A percentile compares a stretch with the other conserved stretches of the same genome.
phyloP scores from a whole-genome alignment of 1,140 invertebrate species.

The Ceratitis capitata region DNA sequence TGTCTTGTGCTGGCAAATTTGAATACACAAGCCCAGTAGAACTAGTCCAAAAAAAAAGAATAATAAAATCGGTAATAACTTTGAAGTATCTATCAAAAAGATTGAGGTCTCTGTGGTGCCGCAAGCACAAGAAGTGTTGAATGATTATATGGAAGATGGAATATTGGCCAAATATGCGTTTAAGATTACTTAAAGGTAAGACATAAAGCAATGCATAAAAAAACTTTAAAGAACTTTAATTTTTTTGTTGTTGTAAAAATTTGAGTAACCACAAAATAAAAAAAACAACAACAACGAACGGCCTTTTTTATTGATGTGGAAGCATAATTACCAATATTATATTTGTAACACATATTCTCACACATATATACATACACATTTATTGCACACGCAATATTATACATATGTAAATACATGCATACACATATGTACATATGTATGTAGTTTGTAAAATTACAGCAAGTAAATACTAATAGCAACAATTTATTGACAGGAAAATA shows the following conservation, averaged over 20 bases:
- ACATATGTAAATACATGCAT: no score
- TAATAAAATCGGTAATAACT: background rate
- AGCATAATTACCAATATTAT: background rate
- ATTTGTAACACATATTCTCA: no score
- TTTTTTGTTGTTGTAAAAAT: background rate
- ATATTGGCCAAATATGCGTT: background rate
- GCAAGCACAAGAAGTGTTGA: background rate
- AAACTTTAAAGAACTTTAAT: background rate
- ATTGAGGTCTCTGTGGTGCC: background rate
- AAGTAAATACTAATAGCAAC: slow-evolving; percentile 7
- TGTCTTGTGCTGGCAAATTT: no score
- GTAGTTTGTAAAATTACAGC: background rate
- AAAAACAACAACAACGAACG: background rate
- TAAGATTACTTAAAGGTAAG: background rate
- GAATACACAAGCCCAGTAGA: no score
- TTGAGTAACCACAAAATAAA: background rate
- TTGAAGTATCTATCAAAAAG: background rate
- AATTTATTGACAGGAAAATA: background rate
- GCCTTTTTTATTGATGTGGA: background rate
- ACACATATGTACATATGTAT: no score
- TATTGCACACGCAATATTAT: no score
- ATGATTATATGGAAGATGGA: background rate
- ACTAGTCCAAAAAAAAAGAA: no score
- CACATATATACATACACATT: no score
- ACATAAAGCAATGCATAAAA: background rate